phyloP scores from a whole-genome alignment of 2,888 invertebrate species.

The Anodontia alba region DNA sequence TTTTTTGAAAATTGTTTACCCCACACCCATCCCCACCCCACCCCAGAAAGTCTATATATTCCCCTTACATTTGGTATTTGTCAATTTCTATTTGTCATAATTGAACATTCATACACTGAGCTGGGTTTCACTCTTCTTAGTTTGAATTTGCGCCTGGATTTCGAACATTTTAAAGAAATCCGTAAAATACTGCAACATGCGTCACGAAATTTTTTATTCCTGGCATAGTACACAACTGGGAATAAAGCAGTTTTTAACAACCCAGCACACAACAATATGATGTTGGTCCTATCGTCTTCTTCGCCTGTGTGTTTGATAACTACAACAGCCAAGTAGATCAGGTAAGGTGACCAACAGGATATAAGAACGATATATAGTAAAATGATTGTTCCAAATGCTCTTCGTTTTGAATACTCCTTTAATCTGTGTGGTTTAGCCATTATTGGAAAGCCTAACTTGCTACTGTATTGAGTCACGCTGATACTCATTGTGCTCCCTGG shows the following conservation, averaged over 20 bases:
- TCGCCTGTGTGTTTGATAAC: conserved; percentile 33
- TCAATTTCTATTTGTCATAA: too few species aligned
- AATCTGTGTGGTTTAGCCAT: conserved; percentile 50
- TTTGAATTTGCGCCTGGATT: not conserved
- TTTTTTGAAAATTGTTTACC: too few species aligned
- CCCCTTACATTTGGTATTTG: too few species aligned
- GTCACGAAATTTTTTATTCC: conserved; percentile 75
- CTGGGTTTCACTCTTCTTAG: not conserved
- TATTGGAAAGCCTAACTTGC: conserved; percentile 56
- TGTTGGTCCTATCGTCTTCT: conserved; percentile 27
- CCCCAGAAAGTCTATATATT: too few species aligned
- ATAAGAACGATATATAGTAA: conserved; percentile 72
- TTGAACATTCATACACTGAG: not conserved
- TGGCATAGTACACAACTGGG: conserved; percentile 77
- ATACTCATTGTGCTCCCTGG: conserved; percentile 57
- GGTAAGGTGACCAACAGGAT: conserved; percentile 76
- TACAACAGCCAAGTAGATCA: conserved; percentile 58
- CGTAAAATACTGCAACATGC: conserved; percentile 44
- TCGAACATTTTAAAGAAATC: not conserved
- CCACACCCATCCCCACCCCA: too few species aligned
- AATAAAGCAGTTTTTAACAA: conserved; percentile 78
- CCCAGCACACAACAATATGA: conserved; percentile 67
- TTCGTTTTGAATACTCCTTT: conserved; percentile 74
- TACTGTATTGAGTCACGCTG: conserved; percentile 62
- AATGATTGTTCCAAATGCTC: conserved; percentile 80